Base-by-base conservation (phyloP, 1,140 invertebrate genomes). In the Drosophila santomea region DNA sequence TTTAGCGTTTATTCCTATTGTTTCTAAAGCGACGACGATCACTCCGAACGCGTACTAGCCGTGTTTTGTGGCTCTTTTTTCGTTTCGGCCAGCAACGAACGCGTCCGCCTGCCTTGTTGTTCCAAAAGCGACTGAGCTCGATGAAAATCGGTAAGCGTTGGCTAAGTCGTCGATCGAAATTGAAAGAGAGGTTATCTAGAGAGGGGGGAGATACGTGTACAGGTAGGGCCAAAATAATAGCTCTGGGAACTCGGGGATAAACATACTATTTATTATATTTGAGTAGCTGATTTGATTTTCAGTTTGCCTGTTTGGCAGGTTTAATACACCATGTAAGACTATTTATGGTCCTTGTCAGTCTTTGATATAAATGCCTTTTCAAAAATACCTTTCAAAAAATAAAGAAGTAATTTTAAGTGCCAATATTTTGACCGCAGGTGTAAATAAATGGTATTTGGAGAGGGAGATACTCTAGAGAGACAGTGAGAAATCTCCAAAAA, bases 41-140 rank as follows among this genome's bases (percentile, higher is more conserved):
- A 88, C 84, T 86, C 59, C 83, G 62, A 86, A 63, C 84, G 75
- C 79, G 82, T 66, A 76, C 61, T 66, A 68, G 61, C 64, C 45
- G 17, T n/a, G 25, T 35, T 28, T 72, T 69, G 38, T 14, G 20
- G 35, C 47, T 43, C 54, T 8, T 55, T 44, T 45, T 44, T 58
- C 50, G 28, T 6, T 76, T 80, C 50, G 83, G 79, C 45, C 61
- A 80, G 80, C 76, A 23, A 83, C 67, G 35, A 88, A 83, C 84
- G 84, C 83, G 83, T 74, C 84, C 80, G 83, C 79, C 83, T 89
- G 84, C 84, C 74, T 89, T 89, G 83, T 88, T 88, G 83, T 80
- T 83, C 54, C 71, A 51, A 89, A 77, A 61, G 63, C 80, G 84
- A 88, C 83, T 86, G 78, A 58, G 62, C 54, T 54, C 63, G 51